phyloP scores from a whole-genome alignment of 1,140 invertebrate genomes.

The Scaptomyza montana region DNA sequence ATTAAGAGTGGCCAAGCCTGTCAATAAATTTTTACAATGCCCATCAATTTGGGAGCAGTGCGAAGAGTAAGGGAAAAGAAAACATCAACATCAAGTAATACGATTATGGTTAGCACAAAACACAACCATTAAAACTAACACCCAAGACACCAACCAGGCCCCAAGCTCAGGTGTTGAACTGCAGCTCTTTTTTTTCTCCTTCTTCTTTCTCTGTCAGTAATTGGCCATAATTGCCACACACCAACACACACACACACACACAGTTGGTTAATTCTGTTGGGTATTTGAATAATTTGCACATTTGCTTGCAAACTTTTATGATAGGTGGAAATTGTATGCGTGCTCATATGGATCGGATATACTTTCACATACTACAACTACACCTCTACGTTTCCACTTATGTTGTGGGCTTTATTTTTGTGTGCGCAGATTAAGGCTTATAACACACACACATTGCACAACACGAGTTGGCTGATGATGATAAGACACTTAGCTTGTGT shows the following conservation, averaged over 20 bases:
- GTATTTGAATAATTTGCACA: constrained; percentile 78
- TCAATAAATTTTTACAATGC: constrained; percentile 77
- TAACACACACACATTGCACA: background rate
- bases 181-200: background rate
- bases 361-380: background rate
- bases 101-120: constrained; percentile 68
- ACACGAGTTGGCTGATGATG: background rate
- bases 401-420: background rate
- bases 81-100: constrained; percentile 66
- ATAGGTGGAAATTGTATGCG: constrained; percentile 62
- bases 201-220: constrained; percentile 42
- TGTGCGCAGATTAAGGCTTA: constrained; percentile 14
- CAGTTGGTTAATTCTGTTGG: constrained; percentile 63
- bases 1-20: constrained; percentile 38
- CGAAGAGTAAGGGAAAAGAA: background rate
- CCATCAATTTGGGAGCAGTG: constrained; percentile 53
- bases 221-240: constrained; percentile 60
- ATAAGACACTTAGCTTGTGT: background rate
- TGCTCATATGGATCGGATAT: constrained; percentile 34
- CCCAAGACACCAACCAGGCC: background rate
- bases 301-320: constrained; percentile 80
- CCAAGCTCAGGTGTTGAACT: constrained; percentile 50
- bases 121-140: constrained; percentile 57
- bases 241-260: constrained; percentile 6
- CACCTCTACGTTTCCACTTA: background rate